Evolutionary conservation across 2,113 vertebrate species (phyloP), one percentile per base, ranked within the genome.

Genomic region (Rhizomys pruinosus): DNA sequence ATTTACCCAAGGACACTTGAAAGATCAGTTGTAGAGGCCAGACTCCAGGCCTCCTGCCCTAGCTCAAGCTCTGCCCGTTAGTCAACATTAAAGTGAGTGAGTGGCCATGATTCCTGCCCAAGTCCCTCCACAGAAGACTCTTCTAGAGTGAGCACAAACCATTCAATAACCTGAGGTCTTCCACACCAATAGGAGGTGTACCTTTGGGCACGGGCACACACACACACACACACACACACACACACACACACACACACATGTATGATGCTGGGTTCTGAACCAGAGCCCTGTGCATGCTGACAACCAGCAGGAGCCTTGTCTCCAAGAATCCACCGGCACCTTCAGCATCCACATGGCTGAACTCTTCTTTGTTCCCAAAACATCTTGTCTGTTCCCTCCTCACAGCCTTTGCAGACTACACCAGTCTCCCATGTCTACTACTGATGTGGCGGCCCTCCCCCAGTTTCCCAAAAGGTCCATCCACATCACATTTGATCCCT

Each of bases 1-100:
- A 81, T 42, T 94, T 94, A 85, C 29, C 84, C 47, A 78, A 77
- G 74, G 59, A 61, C 42, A 79, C 39, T 19, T 87, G 72, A 16
- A 68, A 76, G 59, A 13, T 96, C 29, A 15, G 71, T 55, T 6
- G 61, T 34, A 84, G 32, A 84, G 64, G 63, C 84, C 73, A 84
- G 16, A 76, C 59, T 17, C 34, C 52, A 72, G 68, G 15, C 44
- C 61, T 85, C 23, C 29, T 77, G 69, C 19, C 84, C 52, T 10
- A 86, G 68, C 32, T 61, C 69, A 91, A 63, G 39, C 61, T 64
- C 68, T 73, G 82, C 16, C 61, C 23, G 57, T 90, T 27, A 42
- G 20, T 39, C 27, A 55, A 39, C 12, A 47, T n/a, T 25, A 37
- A 80, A 13, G 22, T 23, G 32, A 74, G 25, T 37, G 37, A 37